Evolutionary conservation across 2,797 vertebrate genomes (phyloP).

Genomic region (Brachyrhaphis roseni): DNA sequence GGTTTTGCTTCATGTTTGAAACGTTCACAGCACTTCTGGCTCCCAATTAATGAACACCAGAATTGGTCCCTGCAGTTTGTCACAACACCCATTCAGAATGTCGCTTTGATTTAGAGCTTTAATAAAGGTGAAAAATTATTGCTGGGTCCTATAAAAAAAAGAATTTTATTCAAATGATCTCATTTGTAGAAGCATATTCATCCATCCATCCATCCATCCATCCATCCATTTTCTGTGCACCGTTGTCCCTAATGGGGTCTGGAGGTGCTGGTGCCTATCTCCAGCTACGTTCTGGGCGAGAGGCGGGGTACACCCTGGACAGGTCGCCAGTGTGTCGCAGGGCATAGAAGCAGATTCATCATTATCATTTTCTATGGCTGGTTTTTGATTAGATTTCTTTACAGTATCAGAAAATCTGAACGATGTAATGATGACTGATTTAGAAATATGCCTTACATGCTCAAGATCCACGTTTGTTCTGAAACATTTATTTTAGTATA

Average conservation of each 20-base stretch:
- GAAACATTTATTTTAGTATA: neutral
- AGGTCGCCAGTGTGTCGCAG: no score
- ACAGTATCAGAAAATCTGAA: neutral
- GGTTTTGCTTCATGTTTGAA: slow-evolving; percentile 36
- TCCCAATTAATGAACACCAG: neutral
- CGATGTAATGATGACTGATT: neutral
- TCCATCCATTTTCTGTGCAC: no score
- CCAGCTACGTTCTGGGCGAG: no score
- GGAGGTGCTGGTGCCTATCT: no score
- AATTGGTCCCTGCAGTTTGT: neutral
- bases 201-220: no score
- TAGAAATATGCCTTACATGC: neutral
- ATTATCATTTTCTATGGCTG: neutral
- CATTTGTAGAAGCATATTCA: neutral
- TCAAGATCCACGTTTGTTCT: neutral
- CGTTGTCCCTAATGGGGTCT: no score
- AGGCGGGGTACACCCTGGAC: no score
- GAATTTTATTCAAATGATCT: neutral
- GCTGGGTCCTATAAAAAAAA: neutral
- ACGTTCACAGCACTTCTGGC: slow-evolving; percentile 33
- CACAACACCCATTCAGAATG: neutral
- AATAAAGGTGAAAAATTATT: neutral
- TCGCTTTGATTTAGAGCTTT: neutral
- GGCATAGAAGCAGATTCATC: neutral
- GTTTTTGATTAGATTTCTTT: neutral